Base-by-base conservation (phyloP, 1,140 invertebrate genomes). In the Polyergus mexicanus region DNA sequence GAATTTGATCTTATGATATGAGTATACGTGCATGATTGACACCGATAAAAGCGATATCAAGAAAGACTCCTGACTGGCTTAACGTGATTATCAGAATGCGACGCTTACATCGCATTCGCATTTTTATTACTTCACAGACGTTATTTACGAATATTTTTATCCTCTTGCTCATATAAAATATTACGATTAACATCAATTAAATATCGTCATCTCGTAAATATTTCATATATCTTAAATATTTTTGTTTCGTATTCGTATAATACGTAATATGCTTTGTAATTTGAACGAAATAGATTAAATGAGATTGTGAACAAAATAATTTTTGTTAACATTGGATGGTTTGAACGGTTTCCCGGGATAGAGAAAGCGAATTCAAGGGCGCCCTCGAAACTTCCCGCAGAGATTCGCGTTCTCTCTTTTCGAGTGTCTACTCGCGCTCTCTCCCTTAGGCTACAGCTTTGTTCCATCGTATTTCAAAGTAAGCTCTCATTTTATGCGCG, bases 391-490 rank as follows among this genome's bases (percentile, higher is more conserved):
- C 44, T 78, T 66, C n/a, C 44, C n/a, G 7, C 41, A 8, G 60
- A 78, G 60, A 78, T 44, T 22, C 60, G 25, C 62, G 28, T 38
- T 66, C 62, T 66, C 60, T 63, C 41, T 78, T 68, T 80, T 68
- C 63, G 44, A 80, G 63, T 56, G 54, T 56, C 62, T 28, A 19
- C 32, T 16, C 32, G 2, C 60, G 25, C 13, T 7, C 62, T 7
- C 62, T 22, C 32, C 22, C 63, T 68, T 80, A 80, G 60, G 47
- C 47, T 8, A 25, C 16, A 68, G 32, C 76, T 80, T 80, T 68
- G 32, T 68, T 25, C 76, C 76, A 25, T 38, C 63, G 44, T 68
- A 80, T 80, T 68, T 80, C 76, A 80, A 80, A 78, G 76, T 44
- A 35, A 80, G 63, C 32, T 80, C 47, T 80, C 63, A 66, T 66